These are phyloP conservation scores for Excalfactoria chinensis DNA, from an alignment of 2,113 vertebrate genomes.

Conservation along the genomic window DNA sequence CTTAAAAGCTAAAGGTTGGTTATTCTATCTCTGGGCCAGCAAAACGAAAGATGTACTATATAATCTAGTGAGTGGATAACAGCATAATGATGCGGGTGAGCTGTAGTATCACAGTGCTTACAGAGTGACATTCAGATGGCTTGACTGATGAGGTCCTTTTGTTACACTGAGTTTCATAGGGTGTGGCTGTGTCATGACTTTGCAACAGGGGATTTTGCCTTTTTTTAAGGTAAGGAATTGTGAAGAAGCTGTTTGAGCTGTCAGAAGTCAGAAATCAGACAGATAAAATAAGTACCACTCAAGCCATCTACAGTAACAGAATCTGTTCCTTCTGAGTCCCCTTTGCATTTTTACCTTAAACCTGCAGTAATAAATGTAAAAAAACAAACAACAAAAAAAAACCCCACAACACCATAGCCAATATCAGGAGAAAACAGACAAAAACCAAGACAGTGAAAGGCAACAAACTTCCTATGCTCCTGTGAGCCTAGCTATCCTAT, in stretches of 20 bases:
- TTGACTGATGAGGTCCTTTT: neutral
- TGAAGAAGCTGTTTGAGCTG: neutral
- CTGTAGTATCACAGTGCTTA: neutral
- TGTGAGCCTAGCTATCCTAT: neutral
- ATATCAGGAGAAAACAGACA: slow-evolving; percentile 4
- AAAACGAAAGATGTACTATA: neutral
- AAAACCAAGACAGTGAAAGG: slow-evolving; percentile 28
- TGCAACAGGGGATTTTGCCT: neutral
- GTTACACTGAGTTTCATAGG: neutral
- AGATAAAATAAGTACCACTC: neutral
- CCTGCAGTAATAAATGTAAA: neutral
- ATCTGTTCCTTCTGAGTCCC: slow-evolving; percentile 1
- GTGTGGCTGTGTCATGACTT: neutral
- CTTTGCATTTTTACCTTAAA: slow-evolving; percentile 35
- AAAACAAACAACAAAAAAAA: neutral
- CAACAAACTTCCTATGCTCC: neutral
- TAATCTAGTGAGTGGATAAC: neutral
- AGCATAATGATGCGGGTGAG: neutral
- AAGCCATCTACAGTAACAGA: slow-evolving; percentile 32
- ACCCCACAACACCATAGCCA: neutral
- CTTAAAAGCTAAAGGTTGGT: neutral
- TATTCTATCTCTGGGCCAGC: neutral
- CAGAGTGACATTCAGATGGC: neutral
- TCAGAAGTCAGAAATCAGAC: slow-evolving; percentile 18
- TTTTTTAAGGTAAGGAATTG: neutral